phyloP scores from a whole-genome alignment of 2,113 vertebrate genomes.

The Regulus satrapa region DNA sequence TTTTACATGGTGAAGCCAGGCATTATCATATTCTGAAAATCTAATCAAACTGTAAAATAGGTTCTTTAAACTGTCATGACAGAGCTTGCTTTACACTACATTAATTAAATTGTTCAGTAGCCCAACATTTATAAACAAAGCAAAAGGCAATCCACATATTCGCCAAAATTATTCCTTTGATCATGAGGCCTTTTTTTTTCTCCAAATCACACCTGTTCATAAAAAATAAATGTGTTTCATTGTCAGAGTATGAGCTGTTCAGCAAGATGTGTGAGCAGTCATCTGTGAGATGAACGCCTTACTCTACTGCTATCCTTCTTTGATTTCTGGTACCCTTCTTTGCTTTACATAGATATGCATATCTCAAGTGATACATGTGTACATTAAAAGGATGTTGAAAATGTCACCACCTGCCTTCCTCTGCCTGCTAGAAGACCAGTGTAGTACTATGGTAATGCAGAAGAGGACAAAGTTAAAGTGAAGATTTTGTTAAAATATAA shows the following conservation, averaged over 20 bases:
- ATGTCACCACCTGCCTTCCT: not conserved
- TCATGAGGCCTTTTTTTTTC: fast-evolving
- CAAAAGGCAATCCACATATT: not conserved
- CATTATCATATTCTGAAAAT: not conserved
- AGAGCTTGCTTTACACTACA: not conserved
- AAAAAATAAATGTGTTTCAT: not conserved
- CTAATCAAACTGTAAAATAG: not conserved
- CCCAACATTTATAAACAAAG: not conserved
- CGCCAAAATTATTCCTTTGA: not conserved
- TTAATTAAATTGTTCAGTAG: not conserved
- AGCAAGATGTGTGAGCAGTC: not conserved
- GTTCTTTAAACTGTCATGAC: not conserved
- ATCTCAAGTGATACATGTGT: not conserved
- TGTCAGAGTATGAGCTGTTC: not conserved
- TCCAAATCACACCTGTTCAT: not conserved
- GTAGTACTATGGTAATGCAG: not conserved
- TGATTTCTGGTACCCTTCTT: not conserved
- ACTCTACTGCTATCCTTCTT: too few relatives aligned
- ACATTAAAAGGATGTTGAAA: not conserved
- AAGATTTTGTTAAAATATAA: not conserved
- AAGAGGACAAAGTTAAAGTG: not conserved
- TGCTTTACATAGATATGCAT: not conserved
- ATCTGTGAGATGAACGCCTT: not conserved
- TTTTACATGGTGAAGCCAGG: not conserved
- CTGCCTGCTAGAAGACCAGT: not conserved